These are phyloP conservation scores for Lichenostomus cassidix DNA, from an alignment of 2,113 vertebrate genomes.

Conservation along the genomic window DNA sequence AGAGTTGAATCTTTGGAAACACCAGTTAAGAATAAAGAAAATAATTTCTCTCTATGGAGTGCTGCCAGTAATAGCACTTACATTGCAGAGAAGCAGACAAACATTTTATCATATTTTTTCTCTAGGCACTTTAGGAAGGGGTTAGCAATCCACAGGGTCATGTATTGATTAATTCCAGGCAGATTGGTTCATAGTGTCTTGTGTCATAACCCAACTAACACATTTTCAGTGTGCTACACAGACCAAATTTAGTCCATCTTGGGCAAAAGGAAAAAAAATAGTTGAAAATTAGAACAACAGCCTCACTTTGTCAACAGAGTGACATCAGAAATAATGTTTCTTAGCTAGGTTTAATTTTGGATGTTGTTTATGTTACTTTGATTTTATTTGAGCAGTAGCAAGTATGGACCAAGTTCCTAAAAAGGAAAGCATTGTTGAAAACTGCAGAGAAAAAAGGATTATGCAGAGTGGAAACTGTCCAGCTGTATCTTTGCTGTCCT, in stretches of 20 bases:
- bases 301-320: neutral
- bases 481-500: constrained; percentile 20
- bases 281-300: neutral
- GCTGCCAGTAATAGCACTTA: neutral
- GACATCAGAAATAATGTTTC: constrained; percentile 5
- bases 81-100: neutral
- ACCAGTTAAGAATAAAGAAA: neutral
- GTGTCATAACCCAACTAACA: neutral
- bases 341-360: constrained; percentile 38
- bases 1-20: neutral
- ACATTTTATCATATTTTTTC: neutral
- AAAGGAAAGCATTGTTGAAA: constrained; percentile 37
- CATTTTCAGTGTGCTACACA: neutral
- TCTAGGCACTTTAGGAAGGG: neutral
- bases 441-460: neutral
- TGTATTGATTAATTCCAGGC: neutral
- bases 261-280: neutral
- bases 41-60: neutral
- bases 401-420: constrained; percentile 16
- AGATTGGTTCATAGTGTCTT: neutral
- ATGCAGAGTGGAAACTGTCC: neutral
- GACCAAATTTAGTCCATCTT: neutral
- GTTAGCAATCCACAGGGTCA: neutral
- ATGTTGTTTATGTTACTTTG: constrained; percentile 31
- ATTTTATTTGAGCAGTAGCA: constrained; percentile 47